phyloP scores from a whole-genome alignment of 2,113 vertebrate genomes.

The Tragelaphus imberbis region DNA sequence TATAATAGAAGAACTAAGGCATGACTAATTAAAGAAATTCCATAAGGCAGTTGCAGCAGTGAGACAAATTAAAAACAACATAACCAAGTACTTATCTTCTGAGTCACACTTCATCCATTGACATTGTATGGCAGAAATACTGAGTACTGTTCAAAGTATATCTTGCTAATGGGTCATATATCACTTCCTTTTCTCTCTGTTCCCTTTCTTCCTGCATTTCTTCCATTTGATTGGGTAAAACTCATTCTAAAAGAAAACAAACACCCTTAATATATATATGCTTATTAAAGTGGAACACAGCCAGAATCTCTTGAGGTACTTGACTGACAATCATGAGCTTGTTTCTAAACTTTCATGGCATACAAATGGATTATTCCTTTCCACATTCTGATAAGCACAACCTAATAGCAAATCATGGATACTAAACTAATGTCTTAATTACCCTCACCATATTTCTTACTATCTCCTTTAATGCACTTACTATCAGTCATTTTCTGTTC shows the following conservation, averaged over 20 bases:
- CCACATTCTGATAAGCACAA: neutral
- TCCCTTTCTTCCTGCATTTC: neutral
- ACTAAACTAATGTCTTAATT: neutral
- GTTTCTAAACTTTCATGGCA: neutral
- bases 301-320: neutral
- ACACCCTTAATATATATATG: neutral
- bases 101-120: neutral
- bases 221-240: neutral
- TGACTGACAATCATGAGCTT: neutral
- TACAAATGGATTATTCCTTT: neutral
- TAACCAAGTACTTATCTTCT: neutral
- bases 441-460: neutral
- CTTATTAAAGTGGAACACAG: neutral
- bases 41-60: neutral
- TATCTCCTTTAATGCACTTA: neutral
- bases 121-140: slow-evolving; percentile 7
- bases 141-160: neutral
- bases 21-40: slow-evolving; percentile 13
- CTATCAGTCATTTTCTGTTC: neutral
- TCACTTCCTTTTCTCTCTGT: neutral
- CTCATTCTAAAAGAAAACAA: neutral
- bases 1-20: neutral
- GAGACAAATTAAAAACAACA: slow-evolving; percentile 22
- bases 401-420: neutral
- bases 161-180: neutral